These are phyloP conservation scores for Bruchidius siliquastri DNA, from an alignment of 2,888 invertebrate species.

Conservation along the genomic window DNA sequence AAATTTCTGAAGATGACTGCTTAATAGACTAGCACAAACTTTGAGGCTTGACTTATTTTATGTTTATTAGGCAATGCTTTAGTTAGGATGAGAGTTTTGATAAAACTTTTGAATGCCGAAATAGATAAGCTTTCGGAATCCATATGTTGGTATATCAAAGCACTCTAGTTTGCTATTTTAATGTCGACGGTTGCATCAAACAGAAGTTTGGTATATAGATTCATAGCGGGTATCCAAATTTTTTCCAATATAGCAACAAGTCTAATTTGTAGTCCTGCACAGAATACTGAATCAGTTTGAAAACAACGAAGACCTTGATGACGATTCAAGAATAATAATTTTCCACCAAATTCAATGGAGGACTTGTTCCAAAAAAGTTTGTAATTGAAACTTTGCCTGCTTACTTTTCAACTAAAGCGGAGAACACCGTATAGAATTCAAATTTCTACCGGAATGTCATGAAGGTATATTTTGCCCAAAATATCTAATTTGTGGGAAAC, in stretches of 20 bases:
- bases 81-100: too few relatives aligned
- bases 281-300: background rate
- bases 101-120: too few relatives aligned
- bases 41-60: too few relatives aligned
- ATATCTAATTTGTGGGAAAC: too few relatives aligned
- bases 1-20: too few relatives aligned
- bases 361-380: background rate
- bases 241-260: background rate
- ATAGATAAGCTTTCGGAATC: too few relatives aligned
- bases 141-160: background rate
- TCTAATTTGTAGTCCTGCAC: background rate
- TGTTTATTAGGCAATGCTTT: too few relatives aligned
- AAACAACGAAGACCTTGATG: background rate
- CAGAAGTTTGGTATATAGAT: background rate
- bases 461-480: too few relatives aligned
- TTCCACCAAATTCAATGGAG: background rate
- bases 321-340: background rate
- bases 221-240: background rate
- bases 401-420: background rate
- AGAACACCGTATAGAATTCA: background rate
- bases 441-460: background rate
- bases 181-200: background rate
- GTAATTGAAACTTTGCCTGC: background rate
- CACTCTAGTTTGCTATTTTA: background rate
- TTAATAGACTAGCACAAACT: too few relatives aligned